Evolutionary conservation across 1,140 invertebrate genomes (phyloP), one percentile per base, ranked within the genome.

Genomic region (Drosophila watanabei): DNA sequence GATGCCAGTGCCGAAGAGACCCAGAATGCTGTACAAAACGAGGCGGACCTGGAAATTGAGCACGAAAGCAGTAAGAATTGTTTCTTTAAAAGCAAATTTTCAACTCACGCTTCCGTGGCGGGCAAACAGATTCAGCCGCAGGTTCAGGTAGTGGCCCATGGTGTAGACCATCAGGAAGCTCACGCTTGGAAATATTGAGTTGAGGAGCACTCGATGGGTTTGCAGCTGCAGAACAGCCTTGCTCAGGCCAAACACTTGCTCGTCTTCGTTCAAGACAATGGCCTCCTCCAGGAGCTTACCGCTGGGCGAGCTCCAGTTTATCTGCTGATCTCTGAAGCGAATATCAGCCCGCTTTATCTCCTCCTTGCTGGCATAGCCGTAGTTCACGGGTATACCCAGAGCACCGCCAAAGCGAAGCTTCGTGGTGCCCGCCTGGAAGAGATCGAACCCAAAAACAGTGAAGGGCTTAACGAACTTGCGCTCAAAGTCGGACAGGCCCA

Each of bases 221-320:
- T 95, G 93, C 13, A 94, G 91, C 86, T 94, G 94, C 58, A 95
- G 87, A 48, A 98, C 94, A 94, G 97, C 95, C 66, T 95, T 94
- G 58, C 96, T 97, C 28, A 98, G 95, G 13, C 95, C 97, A 94
- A 97, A 98, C 63, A 96, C 94, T 86, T 97, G 95, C 7, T 96
- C 96, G 49, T 96, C 95, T 48, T 97, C 95, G 11, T 96, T 95
- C 4, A 98, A 80, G 3, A 97, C 87, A 16, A 97, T 78, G 2
- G 96, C 95, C 5, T 96, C 88, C 35, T 95, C 82, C 16, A 98
- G 93, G 43, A 94, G 80, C 75, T 94, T 92, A 0, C 95, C 96
- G 51, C 94, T 93, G 60, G 95, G 94, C 3, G 95, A 94, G 33
- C 92, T 93, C 95, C 96, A 96, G 72, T 96, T 92, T 14, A 97